Evolutionary conservation across 2,888 invertebrate genomes (phyloP), one percentile per base, ranked within the genome.

Genomic region (Drosophila merina): DNA sequence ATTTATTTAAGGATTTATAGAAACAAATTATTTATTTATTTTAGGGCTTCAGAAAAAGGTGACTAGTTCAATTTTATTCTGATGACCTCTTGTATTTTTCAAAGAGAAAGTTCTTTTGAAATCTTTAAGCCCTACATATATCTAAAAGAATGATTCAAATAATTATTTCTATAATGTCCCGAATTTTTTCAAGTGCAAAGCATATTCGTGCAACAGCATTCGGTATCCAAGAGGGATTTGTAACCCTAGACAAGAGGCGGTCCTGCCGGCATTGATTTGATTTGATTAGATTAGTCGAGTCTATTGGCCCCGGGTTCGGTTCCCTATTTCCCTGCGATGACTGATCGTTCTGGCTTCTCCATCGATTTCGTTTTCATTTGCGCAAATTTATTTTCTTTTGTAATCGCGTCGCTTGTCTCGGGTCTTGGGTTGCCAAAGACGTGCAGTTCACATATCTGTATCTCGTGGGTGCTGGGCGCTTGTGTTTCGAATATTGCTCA

Each of bases 311-410:
- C 38, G 45, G 77, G 79, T 59, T 36, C 72, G 26, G 72, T 77
- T 69, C 63, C 78, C 78, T 73, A 87, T 85, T 85, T 75, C 70
- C 68, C 62, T 58, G 38, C 73, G 66, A 82, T 82, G 88, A 87
- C 88, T 73, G 88, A 87, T 81, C 75, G 72, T 56, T 69, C 57
- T 68, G 68, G 55, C 69, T 74, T 56, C 54, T 63, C 70, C 2
- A 2, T 20, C 20, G 20, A 20, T 60, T 60, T 50, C 42, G 54
- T 50, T 63, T 36, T 28, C 50, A 81, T 85, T 82, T 82, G 88
- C 82, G 86, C 81, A 82, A 87, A 82, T 82, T 87, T 78, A 87
- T 72, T 82, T 82, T 87, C 88, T 74, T 36, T 87, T 82, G 88
- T 82, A 82, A 82, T 82, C 86, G 81, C 64, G 66, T 72, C 58